Conservation (phyloP, 1,140 invertebrate species). For the Chelonus insularis region DNA sequence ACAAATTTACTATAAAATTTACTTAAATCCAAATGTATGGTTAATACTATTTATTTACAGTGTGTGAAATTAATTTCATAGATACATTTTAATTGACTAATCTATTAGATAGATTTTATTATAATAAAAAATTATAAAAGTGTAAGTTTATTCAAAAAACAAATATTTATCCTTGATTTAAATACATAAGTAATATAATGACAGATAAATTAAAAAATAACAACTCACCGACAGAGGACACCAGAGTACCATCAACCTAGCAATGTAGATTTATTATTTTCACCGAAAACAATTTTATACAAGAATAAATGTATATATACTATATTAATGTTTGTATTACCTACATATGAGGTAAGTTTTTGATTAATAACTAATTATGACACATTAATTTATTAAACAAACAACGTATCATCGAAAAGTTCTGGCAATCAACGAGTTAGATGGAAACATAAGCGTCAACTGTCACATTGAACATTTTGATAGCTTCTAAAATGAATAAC, state of each 20-base stretch:
- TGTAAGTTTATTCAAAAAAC: neutral
- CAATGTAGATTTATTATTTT: no score
- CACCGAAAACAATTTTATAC: no score
- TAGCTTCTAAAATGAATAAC: neutral
- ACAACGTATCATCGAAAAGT: conserved; percentile 3
- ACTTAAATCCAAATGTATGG: no score
- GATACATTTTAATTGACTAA: no score
- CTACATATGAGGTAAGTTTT: no score
- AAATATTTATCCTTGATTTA: neutral
- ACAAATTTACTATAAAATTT: no score
- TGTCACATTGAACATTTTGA: conserved; percentile 12
- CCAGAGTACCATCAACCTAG: conserved; percentile 25
- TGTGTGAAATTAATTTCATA: no score
- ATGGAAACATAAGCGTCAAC: conserved; percentile 4
- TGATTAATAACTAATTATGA: no score
- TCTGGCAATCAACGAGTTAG: neutral
- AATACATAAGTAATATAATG: neutral
- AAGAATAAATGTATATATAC: no score
- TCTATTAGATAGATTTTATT: no score
- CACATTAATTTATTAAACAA: neutral
- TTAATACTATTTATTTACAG: no score
- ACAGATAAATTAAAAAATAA: conserved; percentile 17
- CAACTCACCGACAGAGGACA: conserved; percentile 29
- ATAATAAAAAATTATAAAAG: neutral
- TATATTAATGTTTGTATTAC: no score